These are phyloP conservation scores for Ardeotis arabs DNA, from an alignment of 2,113 vertebrate genomes.

Conservation along the genomic window DNA sequence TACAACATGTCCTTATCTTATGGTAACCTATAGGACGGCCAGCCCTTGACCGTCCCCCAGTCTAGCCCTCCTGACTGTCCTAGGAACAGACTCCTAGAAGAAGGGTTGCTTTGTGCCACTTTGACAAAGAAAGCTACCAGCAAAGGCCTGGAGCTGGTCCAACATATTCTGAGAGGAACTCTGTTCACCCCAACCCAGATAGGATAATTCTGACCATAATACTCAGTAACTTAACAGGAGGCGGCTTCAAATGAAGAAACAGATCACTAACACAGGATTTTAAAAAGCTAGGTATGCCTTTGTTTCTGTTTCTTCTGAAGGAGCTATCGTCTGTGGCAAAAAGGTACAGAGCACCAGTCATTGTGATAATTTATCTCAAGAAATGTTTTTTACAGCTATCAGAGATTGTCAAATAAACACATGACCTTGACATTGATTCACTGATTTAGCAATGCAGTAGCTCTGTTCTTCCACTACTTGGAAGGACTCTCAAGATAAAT, in stretches of 20 bases:
- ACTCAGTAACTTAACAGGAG: background rate
- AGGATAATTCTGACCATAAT: background rate
- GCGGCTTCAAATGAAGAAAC: background rate
- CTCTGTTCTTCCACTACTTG: background rate
- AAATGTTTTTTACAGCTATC: background rate
- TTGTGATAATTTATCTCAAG: background rate
- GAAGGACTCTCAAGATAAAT: background rate
- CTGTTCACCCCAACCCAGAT: fast-evolving
- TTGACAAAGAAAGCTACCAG: background rate
- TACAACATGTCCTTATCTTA: background rate
- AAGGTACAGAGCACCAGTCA: background rate
- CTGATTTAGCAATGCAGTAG: background rate
- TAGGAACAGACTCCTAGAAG: background rate
- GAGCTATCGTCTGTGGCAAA: background rate
- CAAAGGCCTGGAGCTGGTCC: background rate
- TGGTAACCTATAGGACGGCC: background rate
- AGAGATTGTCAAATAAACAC: conserved; percentile 8
- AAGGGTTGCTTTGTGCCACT: background rate
- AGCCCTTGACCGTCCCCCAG: background rate
- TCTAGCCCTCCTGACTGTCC: background rate
- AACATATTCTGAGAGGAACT: background rate
- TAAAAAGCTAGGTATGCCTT: background rate
- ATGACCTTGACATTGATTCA: background rate
- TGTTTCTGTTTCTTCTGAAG: background rate
- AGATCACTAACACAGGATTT: background rate